A percentile compares a stretch with the other conserved stretches of the same genome.
Conservation (phyloP, 2,888 invertebrate species). For the Dynastes tityus region DNA sequence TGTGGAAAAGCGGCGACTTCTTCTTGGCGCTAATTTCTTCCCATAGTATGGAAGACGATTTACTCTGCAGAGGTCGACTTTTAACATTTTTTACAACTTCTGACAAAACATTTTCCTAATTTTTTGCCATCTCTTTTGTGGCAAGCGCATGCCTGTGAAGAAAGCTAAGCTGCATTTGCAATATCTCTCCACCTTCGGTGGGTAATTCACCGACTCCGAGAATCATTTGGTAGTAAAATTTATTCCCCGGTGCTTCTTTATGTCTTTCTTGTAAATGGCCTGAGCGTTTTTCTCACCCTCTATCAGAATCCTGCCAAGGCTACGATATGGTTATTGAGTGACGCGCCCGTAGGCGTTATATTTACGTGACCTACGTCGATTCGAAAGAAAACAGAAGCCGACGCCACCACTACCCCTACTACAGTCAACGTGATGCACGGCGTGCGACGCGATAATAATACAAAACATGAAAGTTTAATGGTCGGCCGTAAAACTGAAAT, state of each 20-base stretch:
- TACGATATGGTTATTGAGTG: background rate
- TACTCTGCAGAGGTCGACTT: too few relatives aligned
- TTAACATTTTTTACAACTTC: too few relatives aligned
- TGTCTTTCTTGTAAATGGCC: conserved; percentile 19
- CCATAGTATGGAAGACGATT: too few relatives aligned
- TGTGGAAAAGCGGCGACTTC: too few relatives aligned
- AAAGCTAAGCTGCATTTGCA: background rate
- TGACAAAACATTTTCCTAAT: too few relatives aligned
- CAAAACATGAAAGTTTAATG: conserved; percentile 48
- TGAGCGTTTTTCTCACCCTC: background rate
- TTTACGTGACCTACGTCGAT: background rate
- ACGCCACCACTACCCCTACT: background rate
- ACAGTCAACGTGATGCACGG: background rate
- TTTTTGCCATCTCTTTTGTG: too few relatives aligned
- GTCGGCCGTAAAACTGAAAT: conserved; percentile 21
- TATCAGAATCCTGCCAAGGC: background rate
- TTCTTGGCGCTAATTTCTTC: too few relatives aligned
- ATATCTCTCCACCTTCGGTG: conserved; percentile 1
- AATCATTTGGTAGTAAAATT: conserved; percentile 51
- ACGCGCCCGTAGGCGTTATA: background rate
- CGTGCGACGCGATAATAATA: conserved; percentile 42
- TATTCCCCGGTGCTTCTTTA: conserved; percentile 42
- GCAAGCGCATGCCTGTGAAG: too few relatives aligned
- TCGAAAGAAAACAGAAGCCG: background rate
- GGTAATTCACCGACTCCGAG: conserved; percentile 17